Conservation (phyloP, 2,888 invertebrate genomes). For the Entomobrya multifasciata region DNA sequence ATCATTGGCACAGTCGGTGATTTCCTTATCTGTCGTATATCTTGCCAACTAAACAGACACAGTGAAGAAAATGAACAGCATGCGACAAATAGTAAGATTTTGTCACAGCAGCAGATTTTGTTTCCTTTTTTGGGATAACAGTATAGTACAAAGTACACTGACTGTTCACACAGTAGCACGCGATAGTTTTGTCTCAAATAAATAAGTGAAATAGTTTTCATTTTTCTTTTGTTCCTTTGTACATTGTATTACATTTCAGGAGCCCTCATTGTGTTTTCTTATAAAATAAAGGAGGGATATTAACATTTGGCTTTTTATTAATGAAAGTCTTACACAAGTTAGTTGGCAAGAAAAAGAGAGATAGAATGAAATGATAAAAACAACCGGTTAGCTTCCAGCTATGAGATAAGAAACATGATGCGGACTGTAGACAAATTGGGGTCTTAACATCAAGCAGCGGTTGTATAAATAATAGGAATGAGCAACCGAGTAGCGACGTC, state of each 20-base stretch:
- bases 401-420: slow-evolving; percentile 54
- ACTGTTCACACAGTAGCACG: slow-evolving; percentile 45
- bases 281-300: no score
- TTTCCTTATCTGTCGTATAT: slow-evolving; percentile 14
- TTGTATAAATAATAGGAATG: not conserved
- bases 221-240: not conserved
- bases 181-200: slow-evolving; percentile 24
- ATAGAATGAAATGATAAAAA: slow-evolving; percentile 52
- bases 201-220: not conserved
- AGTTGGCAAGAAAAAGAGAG: not conserved
- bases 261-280: no score
- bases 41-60: not conserved
- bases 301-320: no score
- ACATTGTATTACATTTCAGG: not conserved
- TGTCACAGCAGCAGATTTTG: slow-evolving; percentile 27
- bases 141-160: not conserved
- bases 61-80: not conserved
- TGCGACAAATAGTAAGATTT: slow-evolving; percentile 26
- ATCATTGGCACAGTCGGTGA: slow-evolving; percentile 50
- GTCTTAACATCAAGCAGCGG: slow-evolving; percentile 40
- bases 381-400: slow-evolving; percentile 67
- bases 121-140: not conserved
- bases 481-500: not conserved
- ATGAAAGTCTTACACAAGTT: slow-evolving; percentile 12
- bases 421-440: slow-evolving; percentile 56